Percentiles rank a stretch among this genome's conserved stretches.
Evolutionary conservation across 2,888 invertebrate species (phyloP).

Genomic region (Apotomis betuletana): DNA sequence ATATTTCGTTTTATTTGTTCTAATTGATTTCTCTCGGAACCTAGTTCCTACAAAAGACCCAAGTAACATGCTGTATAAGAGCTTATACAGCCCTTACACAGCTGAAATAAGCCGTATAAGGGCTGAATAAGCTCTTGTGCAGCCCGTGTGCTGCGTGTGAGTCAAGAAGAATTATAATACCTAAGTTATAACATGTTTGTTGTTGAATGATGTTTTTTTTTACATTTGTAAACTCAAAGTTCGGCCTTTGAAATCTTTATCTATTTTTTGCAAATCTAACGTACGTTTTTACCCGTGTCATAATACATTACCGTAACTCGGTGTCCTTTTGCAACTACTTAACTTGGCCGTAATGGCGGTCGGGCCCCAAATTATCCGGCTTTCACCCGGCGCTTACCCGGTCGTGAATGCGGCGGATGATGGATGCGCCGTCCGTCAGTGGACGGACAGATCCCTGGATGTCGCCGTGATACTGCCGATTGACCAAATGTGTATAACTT

Average conservation of each 20-base stretch:
- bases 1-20: too few relatives aligned
- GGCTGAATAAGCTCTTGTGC: too few relatives aligned
- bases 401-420: constrained; percentile 62
- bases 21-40: too few relatives aligned
- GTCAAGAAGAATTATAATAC: too few relatives aligned
- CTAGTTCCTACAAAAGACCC: too few relatives aligned
- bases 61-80: too few relatives aligned
- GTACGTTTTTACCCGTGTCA: neutral
- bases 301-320: neutral
- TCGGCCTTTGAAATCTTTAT: neutral
- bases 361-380: neutral
- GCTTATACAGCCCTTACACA: too few relatives aligned
- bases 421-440: constrained; percentile 14
- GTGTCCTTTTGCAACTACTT: constrained; percentile 5
- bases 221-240: too few relatives aligned
- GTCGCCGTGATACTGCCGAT: neutral
- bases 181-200: too few relatives aligned
- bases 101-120: too few relatives aligned
- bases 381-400: constrained; percentile 46
- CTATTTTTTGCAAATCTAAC: neutral
- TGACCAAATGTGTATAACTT: neutral
- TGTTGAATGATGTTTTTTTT: too few relatives aligned
- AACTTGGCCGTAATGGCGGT: constrained; percentile 7
- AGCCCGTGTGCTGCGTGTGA: too few relatives aligned
- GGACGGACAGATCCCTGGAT: neutral